phyloP scores from a whole-genome alignment of 2,113 vertebrate species.

The Mormyrus iriodes region DNA sequence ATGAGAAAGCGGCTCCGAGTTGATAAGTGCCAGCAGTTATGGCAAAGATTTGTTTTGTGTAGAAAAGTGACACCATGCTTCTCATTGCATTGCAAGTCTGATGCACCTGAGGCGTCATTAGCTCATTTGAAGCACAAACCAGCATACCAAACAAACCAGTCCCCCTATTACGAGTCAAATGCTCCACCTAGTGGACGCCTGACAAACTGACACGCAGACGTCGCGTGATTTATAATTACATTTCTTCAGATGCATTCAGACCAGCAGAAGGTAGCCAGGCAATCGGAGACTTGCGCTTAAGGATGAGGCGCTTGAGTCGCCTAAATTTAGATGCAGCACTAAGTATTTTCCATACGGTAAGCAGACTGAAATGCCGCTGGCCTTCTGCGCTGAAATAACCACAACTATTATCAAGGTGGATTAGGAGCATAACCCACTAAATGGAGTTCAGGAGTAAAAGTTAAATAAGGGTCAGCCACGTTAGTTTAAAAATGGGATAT shows the following conservation, averaged over 20 bases:
- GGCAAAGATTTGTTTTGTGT: not conserved
- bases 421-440: not conserved
- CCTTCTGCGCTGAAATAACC: not conserved
- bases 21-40: not conserved
- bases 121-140: not conserved
- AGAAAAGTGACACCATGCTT: not conserved
- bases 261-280: not conserved
- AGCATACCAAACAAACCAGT: no score
- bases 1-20: not conserved
- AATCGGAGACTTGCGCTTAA: not conserved
- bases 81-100: not conserved
- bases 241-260: not conserved
- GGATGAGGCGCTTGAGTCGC: not conserved
- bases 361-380: constrained; percentile 6
- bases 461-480: not conserved
- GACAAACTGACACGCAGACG: not conserved
- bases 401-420: not conserved
- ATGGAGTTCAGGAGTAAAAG: not conserved
- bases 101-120: not conserved
- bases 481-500: not conserved
- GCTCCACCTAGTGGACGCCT: constrained; percentile 1
- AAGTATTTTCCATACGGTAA: constrained; percentile 29
- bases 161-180: not conserved
- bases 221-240: constrained; percentile 17
- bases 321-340: constrained; percentile 19